These are phyloP conservation scores for Sebastes diploproa DNA, from an alignment of 2,797 vertebrate species.

Conservation along the genomic window DNA sequence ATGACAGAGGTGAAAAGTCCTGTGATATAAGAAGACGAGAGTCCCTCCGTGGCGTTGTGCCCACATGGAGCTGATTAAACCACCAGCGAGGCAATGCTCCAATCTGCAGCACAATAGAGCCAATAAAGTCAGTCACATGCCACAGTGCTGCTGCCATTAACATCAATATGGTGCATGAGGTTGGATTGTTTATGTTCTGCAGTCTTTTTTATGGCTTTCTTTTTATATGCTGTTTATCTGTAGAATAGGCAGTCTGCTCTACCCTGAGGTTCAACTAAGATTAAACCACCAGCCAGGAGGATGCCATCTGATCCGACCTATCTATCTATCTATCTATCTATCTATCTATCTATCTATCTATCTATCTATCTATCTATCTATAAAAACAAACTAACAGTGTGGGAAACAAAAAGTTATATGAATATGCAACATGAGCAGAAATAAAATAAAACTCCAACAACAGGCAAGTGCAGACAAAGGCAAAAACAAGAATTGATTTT, in stretches of 20 bases:
- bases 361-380: neutral
- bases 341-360: too few relatives aligned
- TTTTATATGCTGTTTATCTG: neutral
- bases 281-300: neutral
- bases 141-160: slow-evolving; percentile 7
- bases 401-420: neutral
- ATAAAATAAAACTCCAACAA: neutral
- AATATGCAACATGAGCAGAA: neutral
- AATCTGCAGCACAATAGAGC: slow-evolving; percentile 8
- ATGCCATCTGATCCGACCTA: neutral
- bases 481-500: slow-evolving; percentile 7
- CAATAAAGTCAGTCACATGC: slow-evolving; percentile 16
- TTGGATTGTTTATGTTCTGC: slow-evolving; percentile 9
- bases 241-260: neutral
- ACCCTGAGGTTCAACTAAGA: neutral
- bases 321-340: neutral
- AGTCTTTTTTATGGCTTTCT: slow-evolving; percentile 1
- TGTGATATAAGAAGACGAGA: slow-evolving; percentile 6
- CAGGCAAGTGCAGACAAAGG: neutral
- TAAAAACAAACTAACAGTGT: too few relatives aligned
- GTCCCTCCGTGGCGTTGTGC: neutral
- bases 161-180: neutral
- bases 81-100: neutral
- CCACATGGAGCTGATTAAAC: slow-evolving; percentile 40
- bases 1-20: slow-evolving; percentile 4